phyloP scores from a whole-genome alignment of 1,140 invertebrate species.

The Andrena cerasifolii region DNA sequence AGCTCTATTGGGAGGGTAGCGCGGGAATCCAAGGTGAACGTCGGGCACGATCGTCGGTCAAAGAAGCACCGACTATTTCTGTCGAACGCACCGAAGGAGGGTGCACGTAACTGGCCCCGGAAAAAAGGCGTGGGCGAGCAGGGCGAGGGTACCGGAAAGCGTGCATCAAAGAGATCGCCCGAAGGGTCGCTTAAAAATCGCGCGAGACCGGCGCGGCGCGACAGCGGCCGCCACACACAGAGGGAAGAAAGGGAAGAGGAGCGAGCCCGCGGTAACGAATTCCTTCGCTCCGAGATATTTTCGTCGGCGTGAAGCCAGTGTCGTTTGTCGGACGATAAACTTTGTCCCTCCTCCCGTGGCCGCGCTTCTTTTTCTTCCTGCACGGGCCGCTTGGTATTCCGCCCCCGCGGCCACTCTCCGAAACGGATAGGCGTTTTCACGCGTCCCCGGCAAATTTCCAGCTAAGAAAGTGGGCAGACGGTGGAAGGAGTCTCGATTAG shows the following conservation, averaged over 20 bases:
- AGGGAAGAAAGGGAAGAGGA: neutral
- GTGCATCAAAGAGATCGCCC: slow-evolving; percentile 39
- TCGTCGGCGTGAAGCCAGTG: slow-evolving; percentile 42
- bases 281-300: slow-evolving; percentile 53
- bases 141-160: slow-evolving; percentile 11
- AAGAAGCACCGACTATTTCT: neutral
- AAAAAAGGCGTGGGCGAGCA: neutral
- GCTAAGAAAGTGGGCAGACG: neutral
- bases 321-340: slow-evolving; percentile 58
- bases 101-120: slow-evolving; percentile 5
- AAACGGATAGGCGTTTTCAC: slow-evolving; percentile 12
- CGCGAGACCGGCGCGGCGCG: slow-evolving; percentile 26
- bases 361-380: neutral
- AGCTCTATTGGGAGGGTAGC: no score
- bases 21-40: neutral
- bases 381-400: slow-evolving; percentile 8
- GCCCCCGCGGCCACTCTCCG: neutral
- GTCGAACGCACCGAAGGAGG: slow-evolving; percentile 2
- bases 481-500: neutral
- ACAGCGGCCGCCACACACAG: slow-evolving; percentile 25
- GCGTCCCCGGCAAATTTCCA: slow-evolving; percentile 9
- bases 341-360: neutral
- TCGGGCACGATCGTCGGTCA: slow-evolving; percentile 8
- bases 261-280: slow-evolving; percentile 25
- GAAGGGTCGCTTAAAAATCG: slow-evolving; percentile 31